Conservation (phyloP, 2,888 invertebrate genomes). For the Idaea straminata region DNA sequence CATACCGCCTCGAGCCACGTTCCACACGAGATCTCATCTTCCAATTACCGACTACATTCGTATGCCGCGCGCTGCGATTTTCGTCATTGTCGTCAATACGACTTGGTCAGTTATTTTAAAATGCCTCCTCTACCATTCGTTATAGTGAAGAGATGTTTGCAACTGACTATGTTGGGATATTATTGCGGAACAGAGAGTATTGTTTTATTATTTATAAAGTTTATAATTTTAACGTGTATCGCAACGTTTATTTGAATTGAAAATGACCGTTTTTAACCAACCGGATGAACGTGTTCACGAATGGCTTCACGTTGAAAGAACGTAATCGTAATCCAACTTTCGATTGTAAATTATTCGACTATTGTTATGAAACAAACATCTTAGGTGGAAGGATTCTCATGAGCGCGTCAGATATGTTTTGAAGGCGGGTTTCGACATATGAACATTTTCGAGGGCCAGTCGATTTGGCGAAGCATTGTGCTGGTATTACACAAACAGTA, state of each 20-base stretch:
- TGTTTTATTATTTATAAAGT: neutral
- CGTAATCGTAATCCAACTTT: conserved; percentile 2
- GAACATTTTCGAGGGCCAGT: conserved; percentile 68
- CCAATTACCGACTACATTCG: conserved; percentile 71
- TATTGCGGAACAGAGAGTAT: neutral
- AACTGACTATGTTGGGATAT: neutral
- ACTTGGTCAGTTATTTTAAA: conserved; percentile 15
- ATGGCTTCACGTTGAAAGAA: neutral
- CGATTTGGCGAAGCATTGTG: conserved; percentile 69
- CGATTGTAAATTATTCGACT: conserved; percentile 14
- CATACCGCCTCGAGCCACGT: conserved; percentile 76
- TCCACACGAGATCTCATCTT: conserved; percentile 76
- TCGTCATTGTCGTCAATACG: conserved; percentile 65
- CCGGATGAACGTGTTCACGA: neutral
- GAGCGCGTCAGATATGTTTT: conserved; percentile 30
- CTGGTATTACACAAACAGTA: conserved; percentile 74
- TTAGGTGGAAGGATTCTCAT: conserved; percentile 33
- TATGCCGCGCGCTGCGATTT: conserved; percentile 62
- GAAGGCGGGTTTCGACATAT: conserved; percentile 59
- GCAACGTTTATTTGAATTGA: neutral
- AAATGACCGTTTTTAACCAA: neutral
- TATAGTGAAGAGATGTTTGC: neutral
- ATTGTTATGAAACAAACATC: conserved; percentile 28
- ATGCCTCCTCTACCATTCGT: neutral
- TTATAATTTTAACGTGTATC: neutral